Percentiles rank a stretch among this genome's conserved stretches.
phyloP scores from a whole-genome alignment of 2,113 vertebrate species.

The Plotosus lineatus region DNA sequence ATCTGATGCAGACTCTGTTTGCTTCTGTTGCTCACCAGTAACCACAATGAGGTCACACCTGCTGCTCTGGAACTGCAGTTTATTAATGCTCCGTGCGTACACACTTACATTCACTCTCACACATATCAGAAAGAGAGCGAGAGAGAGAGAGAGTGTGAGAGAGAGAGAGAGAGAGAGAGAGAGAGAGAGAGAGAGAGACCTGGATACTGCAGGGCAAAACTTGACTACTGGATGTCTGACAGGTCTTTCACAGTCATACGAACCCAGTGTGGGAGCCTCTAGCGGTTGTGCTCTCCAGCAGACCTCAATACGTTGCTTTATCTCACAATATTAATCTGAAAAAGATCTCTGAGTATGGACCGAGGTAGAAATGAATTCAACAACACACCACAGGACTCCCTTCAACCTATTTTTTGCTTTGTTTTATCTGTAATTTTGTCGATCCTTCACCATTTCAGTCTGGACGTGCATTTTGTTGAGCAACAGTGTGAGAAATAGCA shows the following conservation, averaged over 20 bases:
- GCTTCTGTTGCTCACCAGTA: constrained; percentile 62
- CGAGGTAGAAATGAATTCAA: neutral
- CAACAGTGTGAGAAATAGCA: neutral
- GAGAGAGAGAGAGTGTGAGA: too few relatives aligned
- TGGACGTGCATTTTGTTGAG: neutral
- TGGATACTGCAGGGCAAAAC: neutral
- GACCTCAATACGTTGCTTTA: neutral
- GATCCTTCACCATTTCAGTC: neutral
- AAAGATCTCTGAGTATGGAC: neutral
- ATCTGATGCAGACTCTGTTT: constrained; percentile 67
- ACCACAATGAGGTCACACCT: constrained; percentile 76
- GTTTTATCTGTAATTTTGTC: neutral
- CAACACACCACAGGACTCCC: too few relatives aligned
- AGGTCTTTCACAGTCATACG: constrained; percentile 38
- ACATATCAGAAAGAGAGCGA: neutral
- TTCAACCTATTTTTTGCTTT: neutral
- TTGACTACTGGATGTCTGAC: constrained; percentile 49
- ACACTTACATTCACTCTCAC: neutral
- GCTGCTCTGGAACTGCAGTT: constrained; percentile 56
- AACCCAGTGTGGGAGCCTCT: constrained; percentile 25
- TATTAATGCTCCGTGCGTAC: constrained; percentile 25
- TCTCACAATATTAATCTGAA: neutral
- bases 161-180: neutral
- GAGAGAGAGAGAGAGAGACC: neutral
- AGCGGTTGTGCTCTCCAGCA: constrained; percentile 13